Evolutionary conservation across 2,888 invertebrate genomes (phyloP), one percentile per base, ranked within the genome.

Genomic region (Ophion obscuratus): DNA sequence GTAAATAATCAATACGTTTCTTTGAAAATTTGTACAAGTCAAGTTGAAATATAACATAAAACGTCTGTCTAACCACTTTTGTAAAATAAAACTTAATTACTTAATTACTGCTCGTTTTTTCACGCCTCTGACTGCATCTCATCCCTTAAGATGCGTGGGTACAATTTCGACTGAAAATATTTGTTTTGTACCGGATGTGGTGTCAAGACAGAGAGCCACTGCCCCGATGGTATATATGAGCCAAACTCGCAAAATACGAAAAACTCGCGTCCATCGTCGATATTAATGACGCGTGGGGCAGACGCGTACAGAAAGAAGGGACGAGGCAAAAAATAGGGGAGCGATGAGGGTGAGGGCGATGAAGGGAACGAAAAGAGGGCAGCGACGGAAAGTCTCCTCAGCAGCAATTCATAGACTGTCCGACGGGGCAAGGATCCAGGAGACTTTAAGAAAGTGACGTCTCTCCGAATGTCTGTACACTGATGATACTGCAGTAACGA

Each of bases 251-350:
- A 74, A 36, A 11, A 36, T 36, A 24, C 53, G 24, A 31, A 61
- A 27, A 67, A 81, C 47, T 57, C 66, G 71, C 77, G 61, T 81
- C 86, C 86, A 85, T 85, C 88, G 85, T 88, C 85, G 86, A 90
- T 90, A 89, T 90, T 90, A 91, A 91, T 85, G 90, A 89, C 79
- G 83, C 82, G 62, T 71, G 76, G 70, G 57, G 74, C 81, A 71
- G 76, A 66, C 57, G 44, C 17, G 44, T 44, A 24, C 17, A 20
- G 3, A 47, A 62, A 61, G 53, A 31, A 59, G 47, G 53, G 31
- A 36, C 20, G n/a, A 57, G 20, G n/a, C 0, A 40, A 44, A 44
- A 40, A 64, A 53, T 24, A 20, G 64, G 59, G 62, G 31, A 67
- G n/a, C 20, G 17, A 64, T 27, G 44, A 44, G 68, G 24, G 59